These are phyloP conservation scores for Streblospio benedicti DNA, from an alignment of 1,140 invertebrate genomes.

Conservation along the genomic window DNA sequence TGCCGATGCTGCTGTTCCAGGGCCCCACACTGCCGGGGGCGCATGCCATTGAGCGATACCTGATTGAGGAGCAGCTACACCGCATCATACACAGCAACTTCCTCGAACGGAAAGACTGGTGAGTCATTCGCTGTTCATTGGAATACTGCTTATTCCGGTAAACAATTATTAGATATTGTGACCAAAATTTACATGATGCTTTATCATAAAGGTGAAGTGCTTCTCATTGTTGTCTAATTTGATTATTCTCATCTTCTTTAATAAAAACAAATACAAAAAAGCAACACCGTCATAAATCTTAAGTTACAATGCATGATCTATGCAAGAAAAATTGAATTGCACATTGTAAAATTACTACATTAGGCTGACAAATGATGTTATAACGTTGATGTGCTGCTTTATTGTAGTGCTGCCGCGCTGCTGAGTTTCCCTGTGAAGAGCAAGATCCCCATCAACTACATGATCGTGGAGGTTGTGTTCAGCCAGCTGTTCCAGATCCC, in stretches of 20 bases:
- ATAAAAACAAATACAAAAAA: too few species aligned
- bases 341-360: too few species aligned
- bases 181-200: too few species aligned
- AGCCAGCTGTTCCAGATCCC: slow-evolving; percentile 89
- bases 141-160: neutral
- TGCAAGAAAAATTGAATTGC: too few species aligned
- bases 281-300: too few species aligned
- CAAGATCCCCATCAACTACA: slow-evolving; percentile 94
- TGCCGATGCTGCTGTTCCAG: too few species aligned
- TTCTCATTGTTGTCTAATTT: too few species aligned
- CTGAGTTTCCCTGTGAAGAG: slow-evolving; percentile 84
- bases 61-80: slow-evolving; percentile 93
- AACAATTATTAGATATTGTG: slow-evolving; percentile 2
- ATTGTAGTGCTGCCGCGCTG: slow-evolving; percentile 69
- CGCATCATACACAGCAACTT: slow-evolving; percentile 86
- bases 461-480: slow-evolving; percentile 95
- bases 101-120: slow-evolving; percentile 87
- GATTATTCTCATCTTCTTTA: too few species aligned
- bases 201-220: too few species aligned
- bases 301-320: too few species aligned
- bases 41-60: slow-evolving; percentile 92
- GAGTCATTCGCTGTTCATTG: slow-evolving; percentile 30
- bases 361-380: too few species aligned
- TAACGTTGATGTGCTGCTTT: slow-evolving; percentile 4
- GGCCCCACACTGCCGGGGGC: slow-evolving; percentile 71